Evolutionary conservation across 2,113 vertebrate species (phyloP), one percentile per base, ranked within the genome.

Genomic region (Caranx melampygus): DNA sequence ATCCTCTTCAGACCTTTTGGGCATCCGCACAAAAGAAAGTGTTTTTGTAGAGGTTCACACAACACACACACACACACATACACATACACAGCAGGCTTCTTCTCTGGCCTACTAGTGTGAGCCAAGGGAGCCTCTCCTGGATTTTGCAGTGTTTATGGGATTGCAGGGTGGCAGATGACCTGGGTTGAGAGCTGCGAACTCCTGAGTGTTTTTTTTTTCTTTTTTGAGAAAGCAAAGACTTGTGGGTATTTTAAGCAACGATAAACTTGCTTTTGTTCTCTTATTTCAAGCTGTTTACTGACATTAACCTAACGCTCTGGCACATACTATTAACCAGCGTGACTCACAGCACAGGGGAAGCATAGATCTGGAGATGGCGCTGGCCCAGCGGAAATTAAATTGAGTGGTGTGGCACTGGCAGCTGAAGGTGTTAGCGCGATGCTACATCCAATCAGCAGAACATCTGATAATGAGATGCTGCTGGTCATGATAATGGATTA

Each of bases 391-490:
- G 79, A 84, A 88, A 84, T 60, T 71, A 57, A 82, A 47, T 20
- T 78, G 76, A 89, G 69, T 52, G n/a, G 63, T 54, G 52, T 68
- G 61, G 84, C 81, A 81, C 47, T 68, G 61, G 84, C 81, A 81
- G 78, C 81, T 71, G 79, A 78, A 79, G 79, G 70, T 81, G 77
- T 86, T 78, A 71, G 66, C 31, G 63, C 34, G 55, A 37, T n/a
- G 72, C 80, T 85, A 63, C 77, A n/a, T 67, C 72, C 84, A 83
- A 83, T 83, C 76, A 83, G 81, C 70, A 73, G 81, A 86, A 54
- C 49, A 75, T 69, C 73, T 83, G 87, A 92, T 90, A 92, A 90
- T 89, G 81, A 90, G 87, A 83, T 85, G 85, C 86, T 88, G 85
- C 62, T 35, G 74, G 70, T 86, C 81, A 79, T 34, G 51, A 76